Evolutionary conservation across 2,797 vertebrate genomes (phyloP).

Genomic region (Sebastes iracundus): DNA sequence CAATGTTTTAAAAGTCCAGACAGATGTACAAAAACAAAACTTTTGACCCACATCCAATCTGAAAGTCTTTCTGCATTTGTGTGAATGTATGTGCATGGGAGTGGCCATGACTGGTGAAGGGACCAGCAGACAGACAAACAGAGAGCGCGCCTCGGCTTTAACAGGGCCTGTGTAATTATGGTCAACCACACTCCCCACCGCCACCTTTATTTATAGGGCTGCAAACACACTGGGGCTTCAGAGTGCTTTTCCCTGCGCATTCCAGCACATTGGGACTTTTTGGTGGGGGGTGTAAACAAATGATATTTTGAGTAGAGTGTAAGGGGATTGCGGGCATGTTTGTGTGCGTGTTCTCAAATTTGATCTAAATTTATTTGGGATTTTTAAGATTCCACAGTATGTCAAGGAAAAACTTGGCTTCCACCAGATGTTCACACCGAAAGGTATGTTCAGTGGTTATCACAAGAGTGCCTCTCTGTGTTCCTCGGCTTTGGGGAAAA

Average conservation of each 20-base stretch:
- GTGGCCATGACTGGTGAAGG: constrained; percentile 59
- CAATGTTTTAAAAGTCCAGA: constrained; percentile 69
- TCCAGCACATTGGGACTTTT: constrained; percentile 75
- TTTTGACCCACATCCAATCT: constrained; percentile 69
- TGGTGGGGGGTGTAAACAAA: constrained; percentile 74
- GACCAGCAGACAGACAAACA: constrained; percentile 77
- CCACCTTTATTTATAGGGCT: constrained; percentile 84
- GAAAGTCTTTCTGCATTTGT: constrained; percentile 39
- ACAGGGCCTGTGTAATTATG: constrained; percentile 85
- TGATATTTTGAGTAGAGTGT: constrained; percentile 70
- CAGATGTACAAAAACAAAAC: constrained; percentile 74
- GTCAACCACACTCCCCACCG: constrained; percentile 81
- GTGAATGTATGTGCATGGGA: constrained; percentile 50
- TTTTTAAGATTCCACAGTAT: constrained; percentile 15
- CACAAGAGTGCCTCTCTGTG: constrained; percentile 12
- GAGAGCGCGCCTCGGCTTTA: constrained; percentile 76
- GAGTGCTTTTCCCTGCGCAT: constrained; percentile 72
- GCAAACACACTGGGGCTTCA: constrained; percentile 78
- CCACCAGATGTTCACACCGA: constrained; percentile 18
- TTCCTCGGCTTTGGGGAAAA: constrained; percentile 35
- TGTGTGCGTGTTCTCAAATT: background rate
- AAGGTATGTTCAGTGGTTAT: background rate
- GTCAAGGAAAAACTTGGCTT: constrained; percentile 13
- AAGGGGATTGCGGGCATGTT: constrained; percentile 22
- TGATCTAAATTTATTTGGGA: constrained; percentile 3